Percentiles rank a stretch among this genome's conserved stretches.
Evolutionary conservation across 53 echinoderm and acorn worm species (phyloP).

Genomic region (Zoroaster sp.): DNA sequence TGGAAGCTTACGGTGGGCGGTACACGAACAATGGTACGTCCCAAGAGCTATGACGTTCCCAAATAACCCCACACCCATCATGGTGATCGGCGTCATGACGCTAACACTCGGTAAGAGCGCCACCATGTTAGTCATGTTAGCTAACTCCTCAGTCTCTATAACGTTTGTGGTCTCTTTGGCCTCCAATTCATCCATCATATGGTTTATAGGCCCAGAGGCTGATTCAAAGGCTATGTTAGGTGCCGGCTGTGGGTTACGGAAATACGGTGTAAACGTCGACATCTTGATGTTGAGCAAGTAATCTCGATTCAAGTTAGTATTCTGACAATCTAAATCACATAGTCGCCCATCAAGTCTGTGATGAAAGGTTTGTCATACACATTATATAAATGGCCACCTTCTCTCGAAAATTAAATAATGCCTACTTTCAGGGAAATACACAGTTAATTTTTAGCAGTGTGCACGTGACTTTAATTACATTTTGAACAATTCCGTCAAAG

Average conservation of each 20-base stretch:
- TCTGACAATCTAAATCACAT: too few relatives aligned
- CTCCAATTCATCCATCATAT: background rate
- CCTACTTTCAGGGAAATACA: background rate
- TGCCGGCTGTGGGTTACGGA: background rate
- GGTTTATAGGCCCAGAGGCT: background rate
- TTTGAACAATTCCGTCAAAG: too few relatives aligned
- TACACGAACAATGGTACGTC: conserved; percentile 74
- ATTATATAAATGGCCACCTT: background rate
- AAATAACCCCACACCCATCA: conserved; percentile 78
- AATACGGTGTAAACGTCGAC: background rate
- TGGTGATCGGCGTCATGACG: conserved; percentile 76
- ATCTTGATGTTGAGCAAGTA: background rate
- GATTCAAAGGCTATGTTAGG: background rate
- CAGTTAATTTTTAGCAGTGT: background rate
- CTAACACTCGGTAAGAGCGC: conserved; percentile 83
- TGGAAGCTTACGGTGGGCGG: conserved; percentile 73
- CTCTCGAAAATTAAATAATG: background rate
- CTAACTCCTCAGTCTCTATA: background rate
- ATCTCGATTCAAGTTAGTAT: too few relatives aligned
- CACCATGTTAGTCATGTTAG: conserved; percentile 67
- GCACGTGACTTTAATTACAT: background rate
- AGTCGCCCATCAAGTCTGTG: background rate
- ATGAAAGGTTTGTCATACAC: background rate
- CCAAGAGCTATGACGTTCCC: conserved; percentile 88
- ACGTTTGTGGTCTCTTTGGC: background rate